Conservation (phyloP, 1,140 invertebrate genomes). For the Aricia agestis region DNA sequence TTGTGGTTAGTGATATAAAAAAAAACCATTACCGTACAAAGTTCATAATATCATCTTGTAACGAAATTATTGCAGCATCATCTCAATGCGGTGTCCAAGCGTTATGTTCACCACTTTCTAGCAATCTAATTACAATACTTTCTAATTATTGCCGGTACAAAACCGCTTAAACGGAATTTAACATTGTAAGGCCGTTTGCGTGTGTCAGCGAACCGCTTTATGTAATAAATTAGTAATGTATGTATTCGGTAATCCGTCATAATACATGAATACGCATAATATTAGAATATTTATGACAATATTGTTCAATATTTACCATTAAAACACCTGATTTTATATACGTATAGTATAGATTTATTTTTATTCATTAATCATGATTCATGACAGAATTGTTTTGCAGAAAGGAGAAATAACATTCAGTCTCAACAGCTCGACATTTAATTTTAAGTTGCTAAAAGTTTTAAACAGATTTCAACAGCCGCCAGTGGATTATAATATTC, state of each 20-base stretch:
- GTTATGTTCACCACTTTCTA: neutral
- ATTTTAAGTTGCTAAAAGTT: neutral
- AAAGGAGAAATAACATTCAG: too few relatives aligned
- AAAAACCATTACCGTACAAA: neutral
- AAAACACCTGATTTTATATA: too few relatives aligned
- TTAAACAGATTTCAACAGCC: neutral
- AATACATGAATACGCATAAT: neutral
- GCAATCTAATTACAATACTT: constrained; percentile 12
- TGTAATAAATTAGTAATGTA: neutral
- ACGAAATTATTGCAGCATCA: neutral
- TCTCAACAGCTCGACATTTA: neutral
- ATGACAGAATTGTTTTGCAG: too few relatives aligned
- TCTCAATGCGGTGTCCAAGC: neutral
- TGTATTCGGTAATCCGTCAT: neutral
- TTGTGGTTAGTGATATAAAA: neutral
- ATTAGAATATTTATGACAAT: neutral
- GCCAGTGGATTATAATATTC: neutral
- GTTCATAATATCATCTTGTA: neutral
- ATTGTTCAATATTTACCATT: neutral
- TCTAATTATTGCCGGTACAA: constrained; percentile 4
- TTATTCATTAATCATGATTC: too few relatives aligned
- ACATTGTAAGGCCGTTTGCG: neutral
- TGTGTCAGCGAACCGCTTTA: constrained; percentile 5
- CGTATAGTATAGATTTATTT: too few relatives aligned
- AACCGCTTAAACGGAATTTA: neutral